Percentiles rank a stretch among this genome's conserved stretches.
Conservation (phyloP, 1,140 invertebrate species). For the Lepeophtheirus salmonis region DNA sequence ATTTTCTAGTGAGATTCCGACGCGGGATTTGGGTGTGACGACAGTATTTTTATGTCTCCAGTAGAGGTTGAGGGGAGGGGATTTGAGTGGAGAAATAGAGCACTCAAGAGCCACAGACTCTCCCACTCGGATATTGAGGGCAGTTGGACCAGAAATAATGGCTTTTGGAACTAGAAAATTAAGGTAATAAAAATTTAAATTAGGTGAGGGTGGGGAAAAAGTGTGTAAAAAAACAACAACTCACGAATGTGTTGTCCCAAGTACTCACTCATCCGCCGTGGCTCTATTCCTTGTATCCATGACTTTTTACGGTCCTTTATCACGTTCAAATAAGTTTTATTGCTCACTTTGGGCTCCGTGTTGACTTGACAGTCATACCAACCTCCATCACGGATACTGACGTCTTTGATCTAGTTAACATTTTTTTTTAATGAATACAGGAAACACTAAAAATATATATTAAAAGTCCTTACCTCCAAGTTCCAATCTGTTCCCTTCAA, state of each 20-base stretch:
- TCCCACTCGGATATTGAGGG: background rate
- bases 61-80: background rate
- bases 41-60: constrained; percentile 7
- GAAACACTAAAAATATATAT: background rate
- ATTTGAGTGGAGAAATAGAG: constrained; percentile 1
- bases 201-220: background rate
- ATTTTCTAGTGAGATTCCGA: background rate
- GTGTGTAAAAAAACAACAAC: too few relatives aligned
- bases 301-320: background rate
- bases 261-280: background rate
- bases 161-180: background rate
- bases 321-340: constrained; percentile 10
- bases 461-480: constrained; percentile 5
- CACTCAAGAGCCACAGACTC: background rate
- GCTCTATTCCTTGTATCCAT: background rate
- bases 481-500: constrained; percentile 8
- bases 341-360: constrained; percentile 20
- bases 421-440: background rate
- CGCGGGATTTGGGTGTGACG: constrained; percentile 1
- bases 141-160: background rate
- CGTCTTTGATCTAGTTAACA: constrained; percentile 8
- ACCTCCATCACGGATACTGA: constrained; percentile 10
- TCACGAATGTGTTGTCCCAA: background rate
- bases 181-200: background rate
- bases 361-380: constrained; percentile 22